A percentile compares a stretch with the other conserved stretches of the same genome.
phyloP scores from a whole-genome alignment of 2,113 vertebrate species.

The Phrynosoma blainvillii region DNA sequence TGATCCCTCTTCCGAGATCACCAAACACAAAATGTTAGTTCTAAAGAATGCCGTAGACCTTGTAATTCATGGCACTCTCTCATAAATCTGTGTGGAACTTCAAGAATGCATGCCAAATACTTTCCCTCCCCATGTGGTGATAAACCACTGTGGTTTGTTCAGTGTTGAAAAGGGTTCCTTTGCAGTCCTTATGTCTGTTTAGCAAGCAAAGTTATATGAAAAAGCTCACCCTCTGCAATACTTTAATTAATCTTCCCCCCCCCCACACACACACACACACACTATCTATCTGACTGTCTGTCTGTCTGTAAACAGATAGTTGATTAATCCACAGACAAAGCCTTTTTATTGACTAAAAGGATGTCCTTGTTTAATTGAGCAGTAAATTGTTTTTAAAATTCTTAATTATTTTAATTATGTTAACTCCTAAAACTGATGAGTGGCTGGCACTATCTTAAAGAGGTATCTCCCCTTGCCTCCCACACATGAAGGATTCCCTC shows the following conservation, averaged over 20 bases:
- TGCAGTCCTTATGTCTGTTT: constrained; percentile 35
- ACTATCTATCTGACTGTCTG: background rate
- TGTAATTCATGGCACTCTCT: constrained; percentile 41
- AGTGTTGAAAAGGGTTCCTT: constrained; percentile 37
- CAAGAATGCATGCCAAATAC: constrained; percentile 34
- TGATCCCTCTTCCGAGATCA: constrained; percentile 45
- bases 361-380: background rate
- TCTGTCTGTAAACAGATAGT: background rate
- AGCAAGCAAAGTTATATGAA: background rate
- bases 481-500: background rate
- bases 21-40: constrained; percentile 66
- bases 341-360: background rate
- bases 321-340: background rate
- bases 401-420: background rate
- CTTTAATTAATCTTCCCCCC: constrained; percentile 19
- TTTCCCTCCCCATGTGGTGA: constrained; percentile 57
- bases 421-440: background rate
- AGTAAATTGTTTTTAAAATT: background rate
- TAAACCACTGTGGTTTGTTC: constrained; percentile 39
- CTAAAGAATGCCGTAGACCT: constrained; percentile 58
- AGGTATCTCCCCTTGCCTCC: background rate
- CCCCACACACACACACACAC: no score
- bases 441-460: background rate
- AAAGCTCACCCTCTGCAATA: constrained; percentile 31
- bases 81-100: constrained; percentile 34